Evolutionary conservation across 2,113 vertebrate species (phyloP), one percentile per base, ranked within the genome.

Genomic region (Rhinichthys klamathensis): DNA sequence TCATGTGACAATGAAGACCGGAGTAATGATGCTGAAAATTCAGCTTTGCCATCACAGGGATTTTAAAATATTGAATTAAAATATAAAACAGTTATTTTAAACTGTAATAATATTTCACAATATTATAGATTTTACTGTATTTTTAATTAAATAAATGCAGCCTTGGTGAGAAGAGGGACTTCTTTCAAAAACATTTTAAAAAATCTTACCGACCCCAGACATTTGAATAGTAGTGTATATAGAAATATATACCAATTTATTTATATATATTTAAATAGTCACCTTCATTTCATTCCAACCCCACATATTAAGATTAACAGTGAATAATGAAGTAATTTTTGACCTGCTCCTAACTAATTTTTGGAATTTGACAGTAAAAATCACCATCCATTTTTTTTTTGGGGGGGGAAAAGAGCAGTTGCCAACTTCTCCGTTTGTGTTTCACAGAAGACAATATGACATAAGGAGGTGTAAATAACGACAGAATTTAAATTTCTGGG

Each of bases 361-460:
- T 3, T 46, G 18, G 35, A 70, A 18, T 38, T 70, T 38, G 8
- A 41, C 67, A 23, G 2, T 41, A 70, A 35, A 2, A 69, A 70
- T 70, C 23, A 25, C 12, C 41, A 46, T 74, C 12, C n/a, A 46
- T 41, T 15, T 27, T 74, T 41, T n/a, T 73, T 73, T 23, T 46
- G 25, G 15, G 23, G 23, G 46, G 15, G 38, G 23, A 72, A 72
- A 72, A 44, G 38, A 3, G 38, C 23, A 46, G 12, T 23, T n/a
- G n/a, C 6, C 41, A 44, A 44, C 70, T 25, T 41, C 70, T 73
- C 2, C 11, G 44, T 21, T 70, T 38, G 35, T 12, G 35, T 38
- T 41, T 70, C 35, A 74, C 70, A 74, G 12, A 74, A n/a, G n/a
- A 73, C 41, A 74, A 25, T 27, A 46, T 25, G n/a, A 74, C n/a